Base-by-base conservation (phyloP, 2,888 invertebrate genomes). In the Acleris laterana region DNA sequence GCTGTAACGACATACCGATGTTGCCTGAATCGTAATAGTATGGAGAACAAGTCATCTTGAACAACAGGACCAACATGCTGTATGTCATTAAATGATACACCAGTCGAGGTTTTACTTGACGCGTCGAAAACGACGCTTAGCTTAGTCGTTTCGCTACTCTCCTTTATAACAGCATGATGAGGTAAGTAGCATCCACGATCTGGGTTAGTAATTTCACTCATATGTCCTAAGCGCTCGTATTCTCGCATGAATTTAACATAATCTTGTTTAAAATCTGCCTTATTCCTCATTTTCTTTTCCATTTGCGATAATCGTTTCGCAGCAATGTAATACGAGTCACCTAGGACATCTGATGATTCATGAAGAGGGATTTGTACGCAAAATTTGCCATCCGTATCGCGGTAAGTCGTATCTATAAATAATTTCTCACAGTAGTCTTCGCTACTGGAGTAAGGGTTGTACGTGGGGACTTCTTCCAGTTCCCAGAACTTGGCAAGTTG, bases 21-120 rank as follows among this genome's bases (percentile, higher is more conserved):
- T 22, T 64, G 59, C 25, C 68, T 20, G 44, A 38, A 77, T 74
- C 4, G 72, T 52, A 65, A 74, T 63, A 61, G 76, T 20, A 69
- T 72, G 70, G 19, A 53, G 32, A 53, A 53, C 17, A 53, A 32
- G 32, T 53, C 53, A 32, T 53, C 53, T 9, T 53, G 53, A 4
- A 53, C 53, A 17, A 53, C 53, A 53, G 53, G 53, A n/a, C 53
- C 53, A 2, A 53, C 32, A 32, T 53, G 53, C 25, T 53, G 53
- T n/a, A 53, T 53, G 4, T 53, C 53, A 11, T 53, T 53, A 25
- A 53, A 53, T 32, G 53, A 53, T 6, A 32, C 6, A 22, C 32
- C 53, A 3, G 53, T 28, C 17, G 53, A 32, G 17, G 53, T 53
- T 32, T 53, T 53, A 9, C 32, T n/a, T 53, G 53, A 53, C 53